Percentiles rank a stretch among this genome's conserved stretches.
These are phyloP conservation scores for Hyperoplus immaculatus DNA, from an alignment of 2,797 vertebrate genomes.

Conservation along the genomic window DNA sequence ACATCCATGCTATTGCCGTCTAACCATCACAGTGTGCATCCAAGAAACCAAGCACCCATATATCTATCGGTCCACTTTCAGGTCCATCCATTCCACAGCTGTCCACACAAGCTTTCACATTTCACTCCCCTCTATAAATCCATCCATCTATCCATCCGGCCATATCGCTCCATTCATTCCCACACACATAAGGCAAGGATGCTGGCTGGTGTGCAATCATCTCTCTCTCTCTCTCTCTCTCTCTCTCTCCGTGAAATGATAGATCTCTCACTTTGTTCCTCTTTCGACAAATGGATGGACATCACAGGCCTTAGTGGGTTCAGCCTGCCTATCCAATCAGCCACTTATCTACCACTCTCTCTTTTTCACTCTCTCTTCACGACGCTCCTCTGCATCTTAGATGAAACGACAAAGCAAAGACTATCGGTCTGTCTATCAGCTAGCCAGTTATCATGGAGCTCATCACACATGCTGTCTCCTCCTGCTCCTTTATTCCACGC, in stretches of 20 bases:
- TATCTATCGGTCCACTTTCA: slow-evolving; percentile 46
- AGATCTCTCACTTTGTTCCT: slow-evolving; percentile 60
- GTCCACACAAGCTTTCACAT: slow-evolving; percentile 36
- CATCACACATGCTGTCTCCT: slow-evolving; percentile 47
- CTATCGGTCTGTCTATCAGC: slow-evolving; percentile 28
- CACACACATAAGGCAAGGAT: slow-evolving; percentile 47
- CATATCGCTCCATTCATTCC: slow-evolving; percentile 41
- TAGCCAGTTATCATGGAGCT: slow-evolving; percentile 41
- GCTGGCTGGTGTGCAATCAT: slow-evolving; percentile 60
- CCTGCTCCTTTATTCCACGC: slow-evolving; percentile 46
- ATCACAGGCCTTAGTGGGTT: slow-evolving; percentile 49
- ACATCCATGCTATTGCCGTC: slow-evolving; percentile 28
- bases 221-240: slow-evolving; percentile 2
- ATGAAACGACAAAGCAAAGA: slow-evolving; percentile 51
- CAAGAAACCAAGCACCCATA: slow-evolving; percentile 30
- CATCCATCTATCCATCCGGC: slow-evolving; percentile 44
- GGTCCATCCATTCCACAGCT: slow-evolving; percentile 42
- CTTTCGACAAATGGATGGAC: slow-evolving; percentile 55
- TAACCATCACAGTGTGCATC: slow-evolving; percentile 46
- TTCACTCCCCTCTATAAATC: slow-evolving; percentile 29
- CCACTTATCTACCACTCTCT: slow-evolving; percentile 49
- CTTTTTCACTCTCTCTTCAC: slow-evolving; percentile 28
- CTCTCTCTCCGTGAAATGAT: slow-evolving; percentile 51
- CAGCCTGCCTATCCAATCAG: slow-evolving; percentile 58
- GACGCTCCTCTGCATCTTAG: slow-evolving; percentile 50